Base-by-base conservation (phyloP, 92 coral and sea anemone genomes). In the Parazoanthus darwini region DNA sequence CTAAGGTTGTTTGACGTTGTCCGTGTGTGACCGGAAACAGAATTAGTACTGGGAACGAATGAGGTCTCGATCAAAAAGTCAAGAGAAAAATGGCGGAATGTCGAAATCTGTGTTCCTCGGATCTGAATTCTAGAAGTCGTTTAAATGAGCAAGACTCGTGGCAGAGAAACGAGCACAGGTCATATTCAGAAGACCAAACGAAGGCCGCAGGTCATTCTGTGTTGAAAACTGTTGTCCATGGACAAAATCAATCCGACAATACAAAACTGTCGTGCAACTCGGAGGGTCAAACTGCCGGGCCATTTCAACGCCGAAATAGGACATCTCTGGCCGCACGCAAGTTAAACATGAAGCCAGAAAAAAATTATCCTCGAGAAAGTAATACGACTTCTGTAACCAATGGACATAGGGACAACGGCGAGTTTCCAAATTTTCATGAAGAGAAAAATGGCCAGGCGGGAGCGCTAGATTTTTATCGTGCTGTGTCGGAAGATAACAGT, bases 221-320 rank as follows among this genome's bases (percentile, higher is more conserved):
- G 77, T n/a, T 44, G 87, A 84, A 84, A 70, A 70, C 87, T 71
- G 87, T 15, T 71, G 1, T 63, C 87, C 63, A 84, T 22, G 79
- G 79, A 46, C 79, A 36, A 33, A 26, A 10, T 46, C 36, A 71
- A 39, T 84, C 63, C 4, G 79, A 70, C 16, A 70, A 18, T 56
- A 33, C 79, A 22, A 72, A 71, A 26, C 37, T 71, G 78, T 71
- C 87, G 66, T 84, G 79, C 78, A 44, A 37, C n/a, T 20, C n/a
- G 43, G 74, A 84, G 37, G 87, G 87, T 70, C 87, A 84, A 71
- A 15, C 67, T 3, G 46, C 43, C 67, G 87, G 87, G 37, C 87
- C 87, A 84, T 84, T 84, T 84, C 87, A 84, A 84, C 87, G 87
- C 78, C 87, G 87, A 11, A 70, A 72, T 77, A 48, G 87, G 72